phyloP scores from a whole-genome alignment of 2,797 vertebrate species.

The Mus minutoides region DNA sequence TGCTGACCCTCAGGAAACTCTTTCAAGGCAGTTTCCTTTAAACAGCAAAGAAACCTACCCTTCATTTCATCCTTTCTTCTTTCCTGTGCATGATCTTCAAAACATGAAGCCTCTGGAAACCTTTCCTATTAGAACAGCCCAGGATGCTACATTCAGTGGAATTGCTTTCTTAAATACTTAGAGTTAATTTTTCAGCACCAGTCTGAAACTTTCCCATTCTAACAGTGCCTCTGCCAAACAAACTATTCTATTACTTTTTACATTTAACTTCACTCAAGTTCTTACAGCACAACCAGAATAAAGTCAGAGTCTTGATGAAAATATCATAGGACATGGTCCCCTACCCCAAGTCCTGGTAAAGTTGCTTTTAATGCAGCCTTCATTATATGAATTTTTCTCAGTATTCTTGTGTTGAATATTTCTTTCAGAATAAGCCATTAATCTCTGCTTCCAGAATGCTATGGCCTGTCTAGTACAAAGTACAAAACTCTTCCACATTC shows the following conservation, averaged over 20 bases:
- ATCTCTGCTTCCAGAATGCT: background rate
- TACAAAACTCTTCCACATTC: background rate
- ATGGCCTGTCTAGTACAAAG: background rate
- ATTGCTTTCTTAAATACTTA: background rate
- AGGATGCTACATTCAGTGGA: background rate
- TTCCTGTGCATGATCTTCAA: background rate
- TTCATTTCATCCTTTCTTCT: background rate
- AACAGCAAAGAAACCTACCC: too few species aligned
- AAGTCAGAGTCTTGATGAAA: background rate
- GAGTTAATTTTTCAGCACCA: background rate
- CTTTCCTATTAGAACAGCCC: background rate
- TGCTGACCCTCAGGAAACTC: background rate
- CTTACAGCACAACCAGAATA: background rate
- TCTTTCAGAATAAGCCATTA: background rate
- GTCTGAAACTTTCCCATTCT: too few species aligned
- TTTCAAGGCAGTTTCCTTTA: background rate
- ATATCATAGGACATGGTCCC: background rate
- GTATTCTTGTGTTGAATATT: background rate
- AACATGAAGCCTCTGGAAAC: background rate
- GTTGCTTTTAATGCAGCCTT: background rate
- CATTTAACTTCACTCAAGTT: background rate
- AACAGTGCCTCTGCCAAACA: background rate
- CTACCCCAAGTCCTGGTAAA: too few species aligned
- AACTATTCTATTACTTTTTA: background rate
- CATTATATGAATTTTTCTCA: background rate